A percentile compares a stretch with the other conserved stretches of the same genome.
These are phyloP conservation scores for Psittacula derbiana DNA, from an alignment of 2,797 vertebrate genomes.

Conservation along the genomic window DNA sequence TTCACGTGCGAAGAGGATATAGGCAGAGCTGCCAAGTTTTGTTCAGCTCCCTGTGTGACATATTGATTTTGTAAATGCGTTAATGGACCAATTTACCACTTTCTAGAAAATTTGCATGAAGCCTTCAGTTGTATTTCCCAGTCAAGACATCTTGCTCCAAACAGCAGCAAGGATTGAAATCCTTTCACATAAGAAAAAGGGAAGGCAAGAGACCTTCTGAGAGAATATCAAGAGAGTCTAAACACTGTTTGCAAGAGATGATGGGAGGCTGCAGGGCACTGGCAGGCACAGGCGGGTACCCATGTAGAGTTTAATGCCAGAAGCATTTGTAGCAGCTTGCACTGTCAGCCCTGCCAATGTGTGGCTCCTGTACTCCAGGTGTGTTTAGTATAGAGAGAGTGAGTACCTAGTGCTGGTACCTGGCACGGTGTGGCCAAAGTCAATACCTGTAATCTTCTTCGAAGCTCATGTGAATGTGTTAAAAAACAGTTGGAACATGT, in stretches of 20 bases:
- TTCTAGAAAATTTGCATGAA: background rate
- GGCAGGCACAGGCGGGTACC: slow-evolving; percentile 29
- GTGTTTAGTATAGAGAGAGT: slow-evolving; percentile 6
- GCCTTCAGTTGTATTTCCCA: background rate
- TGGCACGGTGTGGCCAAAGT: background rate
- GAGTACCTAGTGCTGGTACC: background rate
- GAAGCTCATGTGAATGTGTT: background rate
- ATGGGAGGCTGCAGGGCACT: slow-evolving; percentile 51
- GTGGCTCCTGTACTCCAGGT: slow-evolving; percentile 28
- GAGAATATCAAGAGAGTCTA: background rate
- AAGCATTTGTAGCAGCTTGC: slow-evolving; percentile 57
- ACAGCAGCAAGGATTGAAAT: background rate
- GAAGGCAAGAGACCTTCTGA: slow-evolving; percentile 20
- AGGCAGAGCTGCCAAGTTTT: slow-evolving; percentile 14
- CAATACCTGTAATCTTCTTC: background rate
- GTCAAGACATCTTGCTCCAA: background rate
- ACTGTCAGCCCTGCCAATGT: background rate
- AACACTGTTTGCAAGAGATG: slow-evolving; percentile 18
- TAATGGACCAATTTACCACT: slow-evolving; percentile 14
- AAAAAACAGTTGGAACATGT: background rate
- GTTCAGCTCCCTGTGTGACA: background rate
- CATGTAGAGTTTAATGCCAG: background rate
- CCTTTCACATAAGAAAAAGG: background rate
- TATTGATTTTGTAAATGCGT: background rate
- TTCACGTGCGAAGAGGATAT: background rate